These are phyloP conservation scores for Pantala flavescens DNA, from an alignment of 1,140 invertebrate genomes.

Conservation along the genomic window DNA sequence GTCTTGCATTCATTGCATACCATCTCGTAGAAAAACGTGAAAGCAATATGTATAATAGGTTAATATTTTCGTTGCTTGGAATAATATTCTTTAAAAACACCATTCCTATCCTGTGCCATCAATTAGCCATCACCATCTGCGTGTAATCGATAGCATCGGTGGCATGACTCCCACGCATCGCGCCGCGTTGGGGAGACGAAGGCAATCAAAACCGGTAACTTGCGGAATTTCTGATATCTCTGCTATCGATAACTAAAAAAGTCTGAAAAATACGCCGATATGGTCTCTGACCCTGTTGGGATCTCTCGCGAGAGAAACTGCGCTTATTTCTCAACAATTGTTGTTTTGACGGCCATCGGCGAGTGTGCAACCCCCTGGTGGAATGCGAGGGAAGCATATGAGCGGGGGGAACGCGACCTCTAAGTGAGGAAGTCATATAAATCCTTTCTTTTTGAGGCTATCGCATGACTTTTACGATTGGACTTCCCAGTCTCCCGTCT, in stretches of 20 bases:
- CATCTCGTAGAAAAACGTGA: no score
- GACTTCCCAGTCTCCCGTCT: not conserved
- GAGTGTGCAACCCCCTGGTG: not conserved
- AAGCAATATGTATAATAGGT: no score
- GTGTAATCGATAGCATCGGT: no score
- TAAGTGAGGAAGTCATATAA: conserved; percentile 6
- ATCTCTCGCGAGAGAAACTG: not conserved
- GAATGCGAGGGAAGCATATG: not conserved
- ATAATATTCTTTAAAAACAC: no score
- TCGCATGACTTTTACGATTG: conserved; percentile 5
- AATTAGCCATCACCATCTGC: no score
- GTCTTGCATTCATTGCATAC: no score
- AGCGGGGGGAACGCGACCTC: not conserved
- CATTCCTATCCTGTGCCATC: no score
- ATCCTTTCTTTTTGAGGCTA: conserved; percentile 3
- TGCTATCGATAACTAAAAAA: not conserved
- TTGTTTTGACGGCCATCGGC: not conserved
- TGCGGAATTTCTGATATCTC: not conserved
- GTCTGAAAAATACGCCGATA: conserved; percentile 7
- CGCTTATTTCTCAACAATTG: not conserved
- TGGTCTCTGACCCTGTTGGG: not conserved
- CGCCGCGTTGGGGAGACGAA: not conserved
- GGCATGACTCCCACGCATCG: not conserved
- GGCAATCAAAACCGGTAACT: not conserved
- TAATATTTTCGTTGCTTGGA: no score